phyloP scores from a whole-genome alignment of 1,140 invertebrate genomes.

The Orius insidiosus region DNA sequence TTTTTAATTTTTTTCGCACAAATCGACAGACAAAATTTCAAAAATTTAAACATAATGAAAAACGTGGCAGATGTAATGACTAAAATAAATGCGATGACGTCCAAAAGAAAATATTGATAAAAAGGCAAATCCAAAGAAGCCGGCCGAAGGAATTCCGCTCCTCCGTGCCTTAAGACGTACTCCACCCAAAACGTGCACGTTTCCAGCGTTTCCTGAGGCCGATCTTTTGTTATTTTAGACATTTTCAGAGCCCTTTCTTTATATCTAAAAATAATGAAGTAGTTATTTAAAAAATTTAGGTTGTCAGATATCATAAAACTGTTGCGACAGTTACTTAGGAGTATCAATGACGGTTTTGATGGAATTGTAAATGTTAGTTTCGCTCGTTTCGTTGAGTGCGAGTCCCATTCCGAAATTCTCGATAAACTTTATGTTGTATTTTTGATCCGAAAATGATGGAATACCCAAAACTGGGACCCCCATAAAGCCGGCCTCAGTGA shows the following conservation, averaged over 20 bases:
- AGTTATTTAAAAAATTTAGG: background rate
- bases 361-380: no score
- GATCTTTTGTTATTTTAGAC: constrained; percentile 19
- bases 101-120: constrained; percentile 18
- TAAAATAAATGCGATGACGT: constrained; percentile 10
- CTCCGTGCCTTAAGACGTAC: constrained; percentile 22
- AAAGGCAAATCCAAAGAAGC: constrained; percentile 13
- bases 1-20: no score
- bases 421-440: constrained; percentile 3
- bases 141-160: constrained; percentile 18
- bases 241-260: constrained; percentile 11
- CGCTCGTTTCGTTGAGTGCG: constrained; percentile 20
- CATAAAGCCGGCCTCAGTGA: constrained; percentile 30
- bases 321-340: no score
- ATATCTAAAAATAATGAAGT: constrained; percentile 13
- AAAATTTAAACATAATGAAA: no score
- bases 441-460: constrained; percentile 29
- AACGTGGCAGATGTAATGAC: no score
- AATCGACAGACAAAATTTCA: no score
- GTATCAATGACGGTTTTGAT: no score
- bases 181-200: constrained; percentile 23
- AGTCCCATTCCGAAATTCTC: constrained; percentile 13
- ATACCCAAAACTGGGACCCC: constrained; percentile 32
- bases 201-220: constrained; percentile 18
- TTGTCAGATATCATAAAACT: no score